Evolutionary conservation across 2,113 vertebrate genomes (phyloP), one percentile per base, ranked within the genome.

Genomic region (Australoheros scitulus): DNA sequence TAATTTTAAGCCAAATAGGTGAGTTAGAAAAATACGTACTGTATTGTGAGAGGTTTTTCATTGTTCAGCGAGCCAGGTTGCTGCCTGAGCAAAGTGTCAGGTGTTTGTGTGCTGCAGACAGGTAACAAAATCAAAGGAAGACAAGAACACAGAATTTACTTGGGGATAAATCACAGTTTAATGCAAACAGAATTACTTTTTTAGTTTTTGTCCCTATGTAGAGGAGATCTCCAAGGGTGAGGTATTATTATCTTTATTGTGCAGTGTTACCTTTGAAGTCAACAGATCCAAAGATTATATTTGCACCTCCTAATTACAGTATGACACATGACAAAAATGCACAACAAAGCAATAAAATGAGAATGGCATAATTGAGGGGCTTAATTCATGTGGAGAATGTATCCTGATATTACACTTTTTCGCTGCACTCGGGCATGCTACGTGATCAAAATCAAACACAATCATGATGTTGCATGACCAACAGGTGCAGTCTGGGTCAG

Each of bases 91-190:
- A 52, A 72, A 11, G 17, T 72, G 43, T 32, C 26, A 72, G 43
- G 65, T 26, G 65, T 32, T 18, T 52, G 29, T 29, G 15, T 72
- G 68, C n/a, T 55, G 47, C 68, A 72, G 47, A 72, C 13, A 72
- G 17, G 18, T 52, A 50, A 70, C 65, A 52, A 1, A 70, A 22
- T 29, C 43, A 20, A 70, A 52, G 65, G 65, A 52, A 52, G 65
- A 32, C 11, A 70, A 70, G 26, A 29, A 70, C 68, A 55, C 52
- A 55, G 55, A 55, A 72, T 72, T 72, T 72, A 55, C 68, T 72
- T 72, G 18, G 7, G n/a, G 68, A 3, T 50, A 50, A 50, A 17
- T 50, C 47, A 13, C 41, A 50, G 47, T 50, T 50, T 50, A 14
- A 50, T 15, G 5, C 14, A 50, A 50, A 50, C 15, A 5, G 47